These are phyloP conservation scores for Oreonectes daqikongensis DNA, from an alignment of 2,797 vertebrate species.

Conservation along the genomic window DNA sequence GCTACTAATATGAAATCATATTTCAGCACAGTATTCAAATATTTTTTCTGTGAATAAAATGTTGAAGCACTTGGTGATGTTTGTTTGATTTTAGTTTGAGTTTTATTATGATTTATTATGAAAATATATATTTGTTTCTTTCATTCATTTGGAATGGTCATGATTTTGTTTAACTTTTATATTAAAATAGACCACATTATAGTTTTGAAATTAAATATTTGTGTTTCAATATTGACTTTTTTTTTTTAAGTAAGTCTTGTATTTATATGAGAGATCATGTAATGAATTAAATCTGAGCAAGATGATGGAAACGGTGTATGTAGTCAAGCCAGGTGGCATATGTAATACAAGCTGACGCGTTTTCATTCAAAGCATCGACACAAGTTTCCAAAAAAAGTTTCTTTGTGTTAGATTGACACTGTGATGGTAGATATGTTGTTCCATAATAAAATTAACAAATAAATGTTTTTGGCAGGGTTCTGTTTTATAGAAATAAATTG, in stretches of 20 bases:
- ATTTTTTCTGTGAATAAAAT: neutral
- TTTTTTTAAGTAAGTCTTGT: neutral
- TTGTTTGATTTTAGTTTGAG: constrained; percentile 36
- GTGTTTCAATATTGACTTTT: no score
- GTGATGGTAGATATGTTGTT: neutral
- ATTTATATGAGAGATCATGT: neutral
- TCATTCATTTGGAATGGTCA: constrained; percentile 36
- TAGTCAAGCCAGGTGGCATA: neutral
- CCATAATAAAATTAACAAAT: neutral
- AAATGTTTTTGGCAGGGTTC: neutral
- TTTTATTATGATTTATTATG: constrained; percentile 27
- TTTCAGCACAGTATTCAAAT: neutral
- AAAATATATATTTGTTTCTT: neutral
- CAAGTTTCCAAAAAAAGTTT: neutral
- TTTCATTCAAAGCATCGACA: neutral
- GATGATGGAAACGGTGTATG: neutral
- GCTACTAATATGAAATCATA: neutral
- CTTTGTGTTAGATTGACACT: neutral
- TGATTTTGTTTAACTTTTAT: constrained; percentile 20
- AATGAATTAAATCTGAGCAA: neutral
- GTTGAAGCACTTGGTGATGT: constrained; percentile 22
- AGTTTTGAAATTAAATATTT: constrained; percentile 53
- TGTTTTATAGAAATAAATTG: neutral
- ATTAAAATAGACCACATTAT: constrained; percentile 62
- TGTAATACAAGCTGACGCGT: neutral